A percentile compares a stretch with the other conserved stretches of the same genome.
Evolutionary conservation across 2,888 invertebrate genomes (phyloP).

Genomic region (Pseudococcus viburni): DNA sequence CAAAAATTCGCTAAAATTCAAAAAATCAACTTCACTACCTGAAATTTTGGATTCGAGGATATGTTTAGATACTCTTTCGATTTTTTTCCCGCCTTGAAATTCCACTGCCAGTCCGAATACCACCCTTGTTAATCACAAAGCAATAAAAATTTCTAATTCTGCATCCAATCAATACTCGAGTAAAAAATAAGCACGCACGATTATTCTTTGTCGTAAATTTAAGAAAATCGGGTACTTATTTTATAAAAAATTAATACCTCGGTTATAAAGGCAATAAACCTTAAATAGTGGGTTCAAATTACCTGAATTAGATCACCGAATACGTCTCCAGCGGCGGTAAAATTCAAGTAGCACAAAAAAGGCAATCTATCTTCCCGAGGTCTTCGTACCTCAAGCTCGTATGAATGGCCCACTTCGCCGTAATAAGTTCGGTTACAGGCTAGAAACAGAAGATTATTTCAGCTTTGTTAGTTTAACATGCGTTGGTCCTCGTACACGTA

Average conservation of each 20-base stretch:
- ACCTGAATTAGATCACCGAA: constrained; percentile 88
- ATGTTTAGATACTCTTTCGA: too few species aligned
- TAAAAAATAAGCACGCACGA: too few species aligned
- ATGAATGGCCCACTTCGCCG: constrained; percentile 85
- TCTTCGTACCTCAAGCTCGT: constrained; percentile 83
- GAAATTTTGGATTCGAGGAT: too few species aligned
- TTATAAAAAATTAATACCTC: neutral
- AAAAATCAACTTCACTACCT: too few species aligned
- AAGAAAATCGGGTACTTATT: neutral
- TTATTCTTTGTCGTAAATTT: too few species aligned
- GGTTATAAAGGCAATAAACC: neutral
- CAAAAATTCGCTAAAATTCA: too few species aligned
- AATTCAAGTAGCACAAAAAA: constrained; percentile 86
- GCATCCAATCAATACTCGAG: too few species aligned
- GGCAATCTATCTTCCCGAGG: constrained; percentile 83
- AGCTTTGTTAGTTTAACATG: constrained; percentile 9
- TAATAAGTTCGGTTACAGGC: constrained; percentile 88
- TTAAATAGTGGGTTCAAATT: constrained; percentile 68
- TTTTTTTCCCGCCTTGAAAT: too few species aligned
- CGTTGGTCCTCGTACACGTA: neutral
- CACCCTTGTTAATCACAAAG: too few species aligned
- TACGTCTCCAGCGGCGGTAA: constrained; percentile 83
- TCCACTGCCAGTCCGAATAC: too few species aligned
- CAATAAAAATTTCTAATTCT: too few species aligned
- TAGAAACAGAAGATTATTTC: constrained; percentile 72